Percentiles rank a stretch among this genome's conserved stretches.
phyloP scores from a whole-genome alignment of 2,888 invertebrate genomes.

The Chironomus riparius region DNA sequence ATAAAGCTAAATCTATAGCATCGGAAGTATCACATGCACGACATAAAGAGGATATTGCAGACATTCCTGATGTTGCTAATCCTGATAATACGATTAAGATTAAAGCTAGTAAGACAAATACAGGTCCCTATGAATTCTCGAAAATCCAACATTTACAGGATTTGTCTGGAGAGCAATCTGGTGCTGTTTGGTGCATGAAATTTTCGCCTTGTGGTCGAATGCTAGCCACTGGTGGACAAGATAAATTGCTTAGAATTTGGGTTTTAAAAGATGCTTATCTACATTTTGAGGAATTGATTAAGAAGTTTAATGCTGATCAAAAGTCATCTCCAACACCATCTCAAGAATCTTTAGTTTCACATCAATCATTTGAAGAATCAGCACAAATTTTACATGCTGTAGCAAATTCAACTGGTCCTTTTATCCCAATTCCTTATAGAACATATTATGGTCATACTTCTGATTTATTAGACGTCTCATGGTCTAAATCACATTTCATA shows the following conservation, averaged over 20 bases:
- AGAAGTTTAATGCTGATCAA: conserved; percentile 82
- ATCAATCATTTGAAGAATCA: conserved; percentile 57
- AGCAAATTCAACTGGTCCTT: conserved; percentile 56
- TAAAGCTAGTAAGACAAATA: conserved; percentile 91
- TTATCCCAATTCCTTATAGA: conserved; percentile 86
- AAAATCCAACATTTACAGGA: conserved; percentile 83
- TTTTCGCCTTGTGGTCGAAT: conserved; percentile 92
- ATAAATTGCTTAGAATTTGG: conserved; percentile 90
- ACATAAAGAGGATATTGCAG: conserved; percentile 77
- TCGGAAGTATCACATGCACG: conserved; percentile 82
- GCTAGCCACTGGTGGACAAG: conserved; percentile 95
- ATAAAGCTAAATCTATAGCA: conserved; percentile 81
- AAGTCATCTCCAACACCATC: conserved; percentile 89
- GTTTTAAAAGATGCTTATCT: conserved; percentile 72
- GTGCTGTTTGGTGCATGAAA: conserved; percentile 98
- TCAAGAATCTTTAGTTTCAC: conserved; percentile 80
- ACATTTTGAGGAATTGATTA: conserved; percentile 71
- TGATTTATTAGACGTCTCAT: conserved; percentile 91
- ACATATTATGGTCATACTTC: conserved; percentile 92
- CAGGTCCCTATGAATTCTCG: conserved; percentile 95
- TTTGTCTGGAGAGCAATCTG: conserved; percentile 72
- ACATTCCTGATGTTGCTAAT: conserved; percentile 72
- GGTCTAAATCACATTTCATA: conserved; percentile 98
- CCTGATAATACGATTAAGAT: conserved; percentile 75
- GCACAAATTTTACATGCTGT: conserved; percentile 50